These are phyloP conservation scores for Drosophila serrata DNA, from an alignment of 1,140 invertebrate species.

Conservation along the genomic window DNA sequence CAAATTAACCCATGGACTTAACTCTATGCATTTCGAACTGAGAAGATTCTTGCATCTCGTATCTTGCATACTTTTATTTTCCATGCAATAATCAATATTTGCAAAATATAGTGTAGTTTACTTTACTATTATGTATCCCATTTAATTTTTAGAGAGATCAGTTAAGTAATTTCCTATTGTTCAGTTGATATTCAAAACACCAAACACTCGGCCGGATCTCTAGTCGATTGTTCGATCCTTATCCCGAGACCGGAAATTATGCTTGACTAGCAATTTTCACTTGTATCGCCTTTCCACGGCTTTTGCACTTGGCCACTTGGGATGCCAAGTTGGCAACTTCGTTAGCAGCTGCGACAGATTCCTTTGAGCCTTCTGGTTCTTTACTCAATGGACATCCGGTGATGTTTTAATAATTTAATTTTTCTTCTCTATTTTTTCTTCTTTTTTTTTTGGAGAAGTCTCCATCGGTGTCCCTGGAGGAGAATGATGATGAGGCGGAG, in stretches of 20 bases:
- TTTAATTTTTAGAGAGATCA: background rate
- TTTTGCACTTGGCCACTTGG: conserved; percentile 37
- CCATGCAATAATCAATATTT: background rate
- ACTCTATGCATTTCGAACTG: background rate
- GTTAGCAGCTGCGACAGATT: conserved; percentile 62
- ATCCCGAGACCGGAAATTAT: conserved; percentile 65
- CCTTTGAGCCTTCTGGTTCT: conserved; percentile 62
- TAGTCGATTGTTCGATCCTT: conserved; percentile 34
- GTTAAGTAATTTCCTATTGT: background rate
- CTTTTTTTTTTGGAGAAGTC: conserved; percentile 36
- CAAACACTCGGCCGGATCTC: conserved; percentile 1
- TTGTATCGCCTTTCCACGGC: conserved; percentile 16
- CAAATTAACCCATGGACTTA: background rate
- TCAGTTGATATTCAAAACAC: background rate
- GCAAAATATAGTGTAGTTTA: too few species aligned
- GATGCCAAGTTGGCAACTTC: conserved; percentile 11
- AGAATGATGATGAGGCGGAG: conserved; percentile 19
- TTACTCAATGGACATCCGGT: conserved; percentile 78
- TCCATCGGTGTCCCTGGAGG: conserved; percentile 34
- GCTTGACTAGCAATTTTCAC: conserved; percentile 34
- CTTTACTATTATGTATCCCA: background rate
- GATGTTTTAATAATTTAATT: conserved; percentile 83
- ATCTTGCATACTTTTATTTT: background rate
- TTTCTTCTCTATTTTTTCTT: conserved; percentile 45
- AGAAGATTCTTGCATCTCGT: background rate